Evolutionary conservation across 2,113 vertebrate genomes (phyloP).

Genomic region (Nymphicus hollandicus): DNA sequence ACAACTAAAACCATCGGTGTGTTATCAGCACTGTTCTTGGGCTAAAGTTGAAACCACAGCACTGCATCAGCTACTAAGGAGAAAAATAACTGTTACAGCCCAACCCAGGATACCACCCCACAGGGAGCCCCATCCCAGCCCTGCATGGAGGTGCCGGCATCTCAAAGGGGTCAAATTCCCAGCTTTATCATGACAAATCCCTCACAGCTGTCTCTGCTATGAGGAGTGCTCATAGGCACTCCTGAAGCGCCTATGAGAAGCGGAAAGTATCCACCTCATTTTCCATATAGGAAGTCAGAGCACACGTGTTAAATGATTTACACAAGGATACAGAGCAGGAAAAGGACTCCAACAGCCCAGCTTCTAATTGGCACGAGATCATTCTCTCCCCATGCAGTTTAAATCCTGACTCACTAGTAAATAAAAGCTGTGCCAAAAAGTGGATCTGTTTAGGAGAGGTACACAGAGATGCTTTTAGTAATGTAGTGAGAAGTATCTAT

Average conservation of each 20-base stretch:
- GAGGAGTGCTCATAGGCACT: background rate
- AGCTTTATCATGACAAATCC: background rate
- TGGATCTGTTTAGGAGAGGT: background rate
- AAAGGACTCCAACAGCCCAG: background rate
- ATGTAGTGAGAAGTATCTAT: accelerated
- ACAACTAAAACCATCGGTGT: background rate
- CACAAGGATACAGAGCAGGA: background rate
- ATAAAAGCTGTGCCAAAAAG: background rate
- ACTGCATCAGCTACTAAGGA: background rate
- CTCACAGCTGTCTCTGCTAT: background rate
- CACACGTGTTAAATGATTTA: constrained; percentile 43
- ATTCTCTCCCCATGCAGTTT: background rate
- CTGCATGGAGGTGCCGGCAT: background rate
- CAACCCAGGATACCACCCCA: background rate
- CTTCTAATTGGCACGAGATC: background rate
- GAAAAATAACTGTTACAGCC: background rate
- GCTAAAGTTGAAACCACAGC: background rate
- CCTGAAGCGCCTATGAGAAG: background rate
- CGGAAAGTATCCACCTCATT: background rate
- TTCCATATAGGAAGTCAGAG: constrained; percentile 52
- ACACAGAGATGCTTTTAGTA: background rate
- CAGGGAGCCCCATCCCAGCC: background rate
- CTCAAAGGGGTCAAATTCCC: background rate
- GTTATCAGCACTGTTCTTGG: background rate
- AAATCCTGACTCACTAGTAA: background rate